These are phyloP conservation scores for Girardinus metallicus DNA, from an alignment of 2,797 vertebrate species.

Conservation along the genomic window DNA sequence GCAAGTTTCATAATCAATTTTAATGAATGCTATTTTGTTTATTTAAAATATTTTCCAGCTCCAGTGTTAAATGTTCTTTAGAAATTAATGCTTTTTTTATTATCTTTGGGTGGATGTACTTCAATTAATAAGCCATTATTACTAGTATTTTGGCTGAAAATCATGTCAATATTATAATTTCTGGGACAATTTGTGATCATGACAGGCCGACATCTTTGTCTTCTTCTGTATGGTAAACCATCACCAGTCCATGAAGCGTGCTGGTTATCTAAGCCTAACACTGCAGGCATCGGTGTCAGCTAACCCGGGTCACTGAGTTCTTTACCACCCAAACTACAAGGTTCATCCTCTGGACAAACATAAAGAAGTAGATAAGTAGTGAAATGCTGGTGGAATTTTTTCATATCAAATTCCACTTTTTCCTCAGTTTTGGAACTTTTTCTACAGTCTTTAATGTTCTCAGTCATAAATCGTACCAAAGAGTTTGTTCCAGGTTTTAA, in stretches of 20 bases:
- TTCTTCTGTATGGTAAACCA: constrained; percentile 11
- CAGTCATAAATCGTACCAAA: not conserved
- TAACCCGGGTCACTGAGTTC: constrained; percentile 50
- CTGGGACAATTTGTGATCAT: too few relatives aligned
- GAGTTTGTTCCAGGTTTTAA: not conserved
- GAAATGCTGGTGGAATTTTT: not conserved
- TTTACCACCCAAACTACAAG: constrained; percentile 4
- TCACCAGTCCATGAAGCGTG: constrained; percentile 17
- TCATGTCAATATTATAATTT: too few relatives aligned
- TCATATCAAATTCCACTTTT: not conserved
- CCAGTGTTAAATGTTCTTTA: too few relatives aligned
- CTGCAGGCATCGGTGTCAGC: constrained; percentile 49
- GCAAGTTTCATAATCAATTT: too few relatives aligned
- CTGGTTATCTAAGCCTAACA: constrained; percentile 32
- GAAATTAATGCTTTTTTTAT: too few relatives aligned
- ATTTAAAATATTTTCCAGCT: too few relatives aligned
- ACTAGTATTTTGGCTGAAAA: too few relatives aligned
- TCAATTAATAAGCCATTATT: too few relatives aligned
- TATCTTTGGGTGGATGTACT: too few relatives aligned
- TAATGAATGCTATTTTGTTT: too few relatives aligned
- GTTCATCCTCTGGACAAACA: constrained; percentile 23
- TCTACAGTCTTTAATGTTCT: not conserved
- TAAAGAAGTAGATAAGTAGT: not conserved
- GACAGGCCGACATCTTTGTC: not conserved
- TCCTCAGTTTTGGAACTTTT: not conserved